Conservation (phyloP, 2,888 invertebrate species). For the Metallyticus violacea region DNA sequence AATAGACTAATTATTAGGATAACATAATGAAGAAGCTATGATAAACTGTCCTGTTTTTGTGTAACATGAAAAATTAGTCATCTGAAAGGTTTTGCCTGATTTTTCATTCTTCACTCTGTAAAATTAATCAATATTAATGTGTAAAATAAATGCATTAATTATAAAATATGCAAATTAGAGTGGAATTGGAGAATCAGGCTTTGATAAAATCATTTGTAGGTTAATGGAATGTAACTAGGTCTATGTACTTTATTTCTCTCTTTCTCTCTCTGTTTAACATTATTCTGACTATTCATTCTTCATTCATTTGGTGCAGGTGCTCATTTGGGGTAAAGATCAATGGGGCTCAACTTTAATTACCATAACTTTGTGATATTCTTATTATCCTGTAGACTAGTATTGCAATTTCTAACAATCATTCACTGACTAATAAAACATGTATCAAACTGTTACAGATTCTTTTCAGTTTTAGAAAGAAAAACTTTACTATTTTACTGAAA, state of each 20-base stretch:
- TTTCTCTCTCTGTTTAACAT: too few species aligned
- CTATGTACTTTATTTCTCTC: neutral
- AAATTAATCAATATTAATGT: neutral
- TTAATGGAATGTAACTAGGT: neutral
- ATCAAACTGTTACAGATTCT: neutral
- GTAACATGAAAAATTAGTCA: neutral
- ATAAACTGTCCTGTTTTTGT: neutral
- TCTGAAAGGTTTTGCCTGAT: neutral
- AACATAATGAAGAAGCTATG: neutral
- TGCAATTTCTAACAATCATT: neutral
- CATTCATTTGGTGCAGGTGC: neutral
- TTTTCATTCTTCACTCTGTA: neutral
- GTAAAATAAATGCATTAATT: neutral
- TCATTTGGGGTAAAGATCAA: neutral
- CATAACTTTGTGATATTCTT: neutral
- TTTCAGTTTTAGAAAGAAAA: neutral
- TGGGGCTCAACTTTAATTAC: neutral
- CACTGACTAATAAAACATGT: neutral
- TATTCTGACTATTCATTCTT: neutral
- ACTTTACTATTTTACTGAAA: too few species aligned
- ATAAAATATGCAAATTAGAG: neutral
- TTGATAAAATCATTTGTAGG: neutral
- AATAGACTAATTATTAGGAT: neutral
- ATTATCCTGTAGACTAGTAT: neutral
- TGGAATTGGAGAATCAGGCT: slow-evolving; percentile 12